Conservation (phyloP, 2,888 invertebrate species). For the Coenonympha arcania region DNA sequence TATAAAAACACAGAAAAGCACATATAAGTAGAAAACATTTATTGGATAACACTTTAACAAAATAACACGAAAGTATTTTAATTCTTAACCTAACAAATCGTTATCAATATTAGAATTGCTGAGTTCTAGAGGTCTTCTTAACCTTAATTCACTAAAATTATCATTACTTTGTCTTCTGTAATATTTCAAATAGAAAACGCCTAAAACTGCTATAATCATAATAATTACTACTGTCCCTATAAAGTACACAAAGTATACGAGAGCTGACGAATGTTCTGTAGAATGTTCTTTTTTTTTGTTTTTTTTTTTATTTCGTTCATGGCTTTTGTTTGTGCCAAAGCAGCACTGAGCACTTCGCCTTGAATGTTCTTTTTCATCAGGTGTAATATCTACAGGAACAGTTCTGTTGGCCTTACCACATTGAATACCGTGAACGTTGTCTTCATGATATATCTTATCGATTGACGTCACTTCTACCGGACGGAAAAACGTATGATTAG, state of each 20-base stretch:
- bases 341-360: too few species aligned
- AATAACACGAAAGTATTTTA: neutral
- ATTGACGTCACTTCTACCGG: conserved; percentile 54
- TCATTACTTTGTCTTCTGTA: conserved; percentile 25
- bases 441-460: conserved; percentile 59
- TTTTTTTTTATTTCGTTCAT: too few species aligned
- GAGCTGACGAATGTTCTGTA: conserved; percentile 21
- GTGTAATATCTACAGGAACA: conserved; percentile 17
- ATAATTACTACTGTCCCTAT: conserved; percentile 36
- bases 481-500: conserved; percentile 33
- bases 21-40: neutral
- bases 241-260: conserved; percentile 34
- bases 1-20: neutral
- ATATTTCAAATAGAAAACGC: conserved; percentile 26
- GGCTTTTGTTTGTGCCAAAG: too few species aligned
- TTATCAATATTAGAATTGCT: conserved; percentile 13
- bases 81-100: conserved; percentile 3
- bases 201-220: conserved; percentile 26
- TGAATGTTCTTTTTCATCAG: conserved; percentile 5
- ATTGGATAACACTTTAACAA: neutral
- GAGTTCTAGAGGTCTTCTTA: conserved; percentile 41
- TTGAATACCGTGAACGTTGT: conserved; percentile 61
- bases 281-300: too few species aligned
- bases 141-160: conserved; percentile 34
- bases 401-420: conserved; percentile 43